Evolutionary conservation across 2,113 vertebrate species (phyloP), one percentile per base, ranked within the genome.

Genomic region (Dipodomys merriami): DNA sequence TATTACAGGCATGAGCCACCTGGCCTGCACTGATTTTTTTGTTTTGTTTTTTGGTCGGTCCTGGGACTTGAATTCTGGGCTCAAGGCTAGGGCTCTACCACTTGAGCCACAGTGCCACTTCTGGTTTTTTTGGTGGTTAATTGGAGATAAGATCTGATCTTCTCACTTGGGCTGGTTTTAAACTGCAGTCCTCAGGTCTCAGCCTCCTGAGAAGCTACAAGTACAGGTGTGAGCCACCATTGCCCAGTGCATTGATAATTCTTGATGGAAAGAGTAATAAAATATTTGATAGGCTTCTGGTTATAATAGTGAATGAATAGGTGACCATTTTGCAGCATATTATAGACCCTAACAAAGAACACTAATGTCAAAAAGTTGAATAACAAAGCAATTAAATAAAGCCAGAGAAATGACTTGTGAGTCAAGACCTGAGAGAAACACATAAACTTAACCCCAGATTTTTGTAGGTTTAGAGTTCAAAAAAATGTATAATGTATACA

Each of bases 261-360:
- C 25, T 79, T 79, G 46, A 76, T 79, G 33, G 33, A 57, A 74
- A 20, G 13, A 71, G 6, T 86, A 60, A n/a, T 6, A 12, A 27
- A 76, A 44, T 6, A 68, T 84, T 87, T 27, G 7, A 91, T n/a
- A 87, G 27, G 46, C 20, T 80, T 91, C 7, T 33, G 0, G 18
- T 5, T 91, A 23, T 30, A 84, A 10, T 83, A 76, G 39, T 10
- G 39, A 35, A 91, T 39, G 35, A 71, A 74, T 89, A 62, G 71
- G 25, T 82, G 80, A n/a, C 23, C 53, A 72, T 90, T 96, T 88
- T 90, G 74, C 3, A 85, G 25, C 90, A 16, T 16, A 4, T 86
- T 90, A 73, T 6, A 81, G 57, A 11, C 12, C 33, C 19, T 4
- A 16, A 84, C 15, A 57, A 57, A 29, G 44, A 80, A 18, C 23